Conservation (phyloP, 2,113 vertebrate genomes). For the Antechinus flavipes region DNA sequence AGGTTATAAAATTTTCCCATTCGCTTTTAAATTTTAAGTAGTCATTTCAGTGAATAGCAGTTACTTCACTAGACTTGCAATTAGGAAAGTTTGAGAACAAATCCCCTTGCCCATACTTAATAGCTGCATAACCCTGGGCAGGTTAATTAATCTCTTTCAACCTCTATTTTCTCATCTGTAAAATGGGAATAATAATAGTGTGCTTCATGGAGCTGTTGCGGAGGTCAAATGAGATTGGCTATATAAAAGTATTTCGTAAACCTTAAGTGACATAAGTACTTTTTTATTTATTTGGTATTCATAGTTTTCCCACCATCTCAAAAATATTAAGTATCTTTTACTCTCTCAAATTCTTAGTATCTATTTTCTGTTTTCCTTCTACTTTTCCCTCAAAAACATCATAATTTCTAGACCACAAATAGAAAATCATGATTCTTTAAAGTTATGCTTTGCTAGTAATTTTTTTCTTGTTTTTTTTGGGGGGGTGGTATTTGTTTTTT, state of each 20-base stretch:
- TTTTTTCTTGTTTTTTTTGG: not conserved
- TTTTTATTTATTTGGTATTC: conserved; percentile 16
- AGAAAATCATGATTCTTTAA: conserved; percentile 10
- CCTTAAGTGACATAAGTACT: not conserved
- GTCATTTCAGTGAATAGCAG: not conserved
- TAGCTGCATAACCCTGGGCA: not conserved
- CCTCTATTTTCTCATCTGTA: not conserved
- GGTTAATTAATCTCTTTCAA: not conserved
- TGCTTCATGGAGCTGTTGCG: not conserved
- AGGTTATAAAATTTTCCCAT: conserved; percentile 7
- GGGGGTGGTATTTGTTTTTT: no score
- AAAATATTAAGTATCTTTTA: conserved; percentile 40
- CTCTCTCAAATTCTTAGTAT: conserved; percentile 4
- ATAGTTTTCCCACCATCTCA: conserved; percentile 35
- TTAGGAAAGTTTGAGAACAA: not conserved
- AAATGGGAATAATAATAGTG: not conserved
- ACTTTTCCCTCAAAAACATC: conserved; percentile 28
- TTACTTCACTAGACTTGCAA: no score
- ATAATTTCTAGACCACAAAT: not conserved
- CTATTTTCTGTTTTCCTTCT: conserved; percentile 7
- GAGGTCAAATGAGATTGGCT: not conserved
- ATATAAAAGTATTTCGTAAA: not conserved
- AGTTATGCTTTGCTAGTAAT: not conserved
- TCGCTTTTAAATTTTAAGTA: not conserved
- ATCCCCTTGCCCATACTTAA: not conserved